Evolutionary conservation across 2,888 invertebrate genomes (phyloP).

Genomic region (Pandemis heparana): DNA sequence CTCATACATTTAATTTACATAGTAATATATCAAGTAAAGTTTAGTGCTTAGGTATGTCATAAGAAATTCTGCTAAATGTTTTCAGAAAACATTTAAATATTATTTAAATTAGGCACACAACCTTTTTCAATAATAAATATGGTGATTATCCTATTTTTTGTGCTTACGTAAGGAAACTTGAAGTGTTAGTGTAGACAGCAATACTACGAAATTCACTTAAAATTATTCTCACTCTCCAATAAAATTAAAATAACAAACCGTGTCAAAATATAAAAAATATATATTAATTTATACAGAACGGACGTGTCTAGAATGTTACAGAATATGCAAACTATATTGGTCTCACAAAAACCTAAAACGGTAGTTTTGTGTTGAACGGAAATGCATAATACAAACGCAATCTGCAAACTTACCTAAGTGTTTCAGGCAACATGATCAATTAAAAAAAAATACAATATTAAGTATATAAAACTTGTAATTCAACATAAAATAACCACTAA

Average conservation of each 20-base stretch:
- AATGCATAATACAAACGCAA: too few relatives aligned
- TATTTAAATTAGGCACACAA: slow-evolving; percentile 38
- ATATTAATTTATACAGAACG: neutral
- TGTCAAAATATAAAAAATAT: neutral
- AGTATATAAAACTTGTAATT: neutral
- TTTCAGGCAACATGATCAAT: too few relatives aligned
- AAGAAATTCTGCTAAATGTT: slow-evolving; percentile 45
- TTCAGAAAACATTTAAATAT: slow-evolving; percentile 43
- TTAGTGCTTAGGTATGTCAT: slow-evolving; percentile 48
- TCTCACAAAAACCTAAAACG: too few relatives aligned
- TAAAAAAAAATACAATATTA: too few relatives aligned
- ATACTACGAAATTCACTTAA: slow-evolving; percentile 10
- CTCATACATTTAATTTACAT: slow-evolving; percentile 44
- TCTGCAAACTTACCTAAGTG: too few relatives aligned
- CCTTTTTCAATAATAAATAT: slow-evolving; percentile 35
- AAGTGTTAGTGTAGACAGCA: neutral
- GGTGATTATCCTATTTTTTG: slow-evolving; percentile 31
- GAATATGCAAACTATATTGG: too few relatives aligned
- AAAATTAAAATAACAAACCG: slow-evolving; percentile 1
- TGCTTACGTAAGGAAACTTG: slow-evolving; percentile 23
- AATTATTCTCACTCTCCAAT: slow-evolving; percentile 23
- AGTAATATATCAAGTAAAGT: slow-evolving; percentile 30
- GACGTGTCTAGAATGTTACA: too few relatives aligned
- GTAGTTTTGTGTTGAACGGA: too few relatives aligned
- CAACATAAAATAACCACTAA: neutral